Evolutionary conservation across 2,113 vertebrate genomes (phyloP).

Genomic region (Tenebrosternarchus preto): DNA sequence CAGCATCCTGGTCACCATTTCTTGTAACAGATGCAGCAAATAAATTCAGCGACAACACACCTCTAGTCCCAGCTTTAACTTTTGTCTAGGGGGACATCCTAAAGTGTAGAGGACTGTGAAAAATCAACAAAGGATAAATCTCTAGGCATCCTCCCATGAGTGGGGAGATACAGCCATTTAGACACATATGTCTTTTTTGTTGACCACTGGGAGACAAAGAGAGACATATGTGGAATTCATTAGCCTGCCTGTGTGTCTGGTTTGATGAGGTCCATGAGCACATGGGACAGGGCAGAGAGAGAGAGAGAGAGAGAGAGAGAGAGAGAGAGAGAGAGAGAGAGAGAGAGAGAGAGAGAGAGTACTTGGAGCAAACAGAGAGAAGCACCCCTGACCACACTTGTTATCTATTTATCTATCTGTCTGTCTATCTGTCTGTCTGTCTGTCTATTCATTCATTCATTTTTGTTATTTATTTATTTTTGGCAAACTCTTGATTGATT

Average conservation of each 20-base stretch:
- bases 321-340: too few species aligned
- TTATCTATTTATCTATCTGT: conserved; percentile 1
- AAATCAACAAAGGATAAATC: conserved; percentile 62
- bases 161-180: conserved; percentile 60
- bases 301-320: neutral
- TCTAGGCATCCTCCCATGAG: conserved; percentile 55
- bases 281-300: conserved; percentile 51
- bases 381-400: conserved; percentile 53
- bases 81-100: conserved; percentile 38
- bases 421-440: too few species aligned
- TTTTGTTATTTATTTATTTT: too few species aligned
- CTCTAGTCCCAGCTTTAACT: conserved; percentile 26
- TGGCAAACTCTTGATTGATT: conserved; percentile 72
- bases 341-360: neutral
- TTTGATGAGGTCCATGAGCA: conserved; percentile 66
- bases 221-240: conserved; percentile 79
- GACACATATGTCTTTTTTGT: conserved; percentile 64
- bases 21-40: conserved; percentile 37
- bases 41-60: conserved; percentile 36
- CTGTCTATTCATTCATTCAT: too few species aligned
- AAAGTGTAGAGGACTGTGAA: conserved; percentile 54
- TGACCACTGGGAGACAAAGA: conserved; percentile 67
- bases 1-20: conserved; percentile 8
- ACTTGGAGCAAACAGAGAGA: conserved; percentile 66
- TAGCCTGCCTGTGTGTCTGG: conserved; percentile 65